phyloP scores from a whole-genome alignment of 1,140 invertebrate species.

The Tenebrio molitor region DNA sequence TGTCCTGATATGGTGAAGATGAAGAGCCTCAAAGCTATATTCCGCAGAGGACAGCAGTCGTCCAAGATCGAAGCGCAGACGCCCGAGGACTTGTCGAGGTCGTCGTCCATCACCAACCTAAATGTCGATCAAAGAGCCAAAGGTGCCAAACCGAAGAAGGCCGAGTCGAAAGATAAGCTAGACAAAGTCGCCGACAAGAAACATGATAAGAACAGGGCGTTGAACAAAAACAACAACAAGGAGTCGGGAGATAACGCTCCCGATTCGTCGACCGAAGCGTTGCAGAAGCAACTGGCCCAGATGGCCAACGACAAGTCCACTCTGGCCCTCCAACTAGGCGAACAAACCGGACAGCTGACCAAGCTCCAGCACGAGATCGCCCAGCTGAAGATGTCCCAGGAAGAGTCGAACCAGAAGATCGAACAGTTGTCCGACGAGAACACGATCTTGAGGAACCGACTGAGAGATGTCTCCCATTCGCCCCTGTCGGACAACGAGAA shows the following conservation, averaged over 20 bases:
- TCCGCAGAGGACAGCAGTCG: slow-evolving; percentile 62
- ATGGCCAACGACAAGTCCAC: slow-evolving; percentile 69
- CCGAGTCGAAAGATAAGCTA: slow-evolving; percentile 59
- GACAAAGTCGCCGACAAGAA: slow-evolving; percentile 61
- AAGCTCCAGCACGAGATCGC: slow-evolving; percentile 68
- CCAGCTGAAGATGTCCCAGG: slow-evolving; percentile 68
- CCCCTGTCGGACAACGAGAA: slow-evolving; percentile 87
- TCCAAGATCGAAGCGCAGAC: slow-evolving; percentile 51
- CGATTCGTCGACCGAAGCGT: slow-evolving; percentile 63
- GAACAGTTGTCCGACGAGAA: slow-evolving; percentile 81
- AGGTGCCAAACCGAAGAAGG: slow-evolving; percentile 60
- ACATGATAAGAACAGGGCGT: slow-evolving; percentile 57
- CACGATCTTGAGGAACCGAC: slow-evolving; percentile 77
- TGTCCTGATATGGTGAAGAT: slow-evolving; percentile 55
- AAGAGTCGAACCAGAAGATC: slow-evolving; percentile 76
- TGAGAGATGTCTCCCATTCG: slow-evolving; percentile 83
- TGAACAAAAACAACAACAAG: slow-evolving; percentile 32
- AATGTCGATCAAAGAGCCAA: slow-evolving; percentile 55
- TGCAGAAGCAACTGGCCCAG: slow-evolving; percentile 68
- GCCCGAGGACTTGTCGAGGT: slow-evolving; percentile 61
- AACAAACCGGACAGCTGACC: slow-evolving; percentile 68
- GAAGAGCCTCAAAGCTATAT: slow-evolving; percentile 65
- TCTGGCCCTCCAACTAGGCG: slow-evolving; percentile 69
- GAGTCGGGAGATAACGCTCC: slow-evolving; percentile 47
- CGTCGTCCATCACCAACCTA: slow-evolving; percentile 63